Evolutionary conservation across 2,797 vertebrate species (phyloP).

Genomic region (Synaphobranchus kaupii): DNA sequence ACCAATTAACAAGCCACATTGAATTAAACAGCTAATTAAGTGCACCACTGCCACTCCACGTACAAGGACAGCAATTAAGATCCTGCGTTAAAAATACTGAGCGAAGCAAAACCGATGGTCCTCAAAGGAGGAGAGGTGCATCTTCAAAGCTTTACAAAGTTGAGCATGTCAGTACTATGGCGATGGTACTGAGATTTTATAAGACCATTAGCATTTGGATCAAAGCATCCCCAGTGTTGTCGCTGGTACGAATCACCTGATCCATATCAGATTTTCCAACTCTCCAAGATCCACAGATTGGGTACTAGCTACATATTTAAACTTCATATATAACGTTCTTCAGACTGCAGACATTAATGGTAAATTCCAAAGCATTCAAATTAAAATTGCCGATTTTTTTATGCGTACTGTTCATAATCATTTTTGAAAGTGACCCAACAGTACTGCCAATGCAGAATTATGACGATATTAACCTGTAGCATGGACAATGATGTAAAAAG

Average conservation of each 20-base stretch:
- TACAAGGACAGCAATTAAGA: neutral
- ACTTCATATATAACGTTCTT: neutral
- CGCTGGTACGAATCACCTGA: neutral
- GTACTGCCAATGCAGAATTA: neutral
- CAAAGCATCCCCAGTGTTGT: neutral
- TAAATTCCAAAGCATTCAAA: neutral
- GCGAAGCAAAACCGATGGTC: conserved; percentile 1
- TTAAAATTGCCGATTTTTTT: neutral
- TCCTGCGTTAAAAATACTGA: neutral
- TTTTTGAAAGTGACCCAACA: neutral
- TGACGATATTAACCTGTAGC: neutral
- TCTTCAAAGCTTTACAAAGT: neutral
- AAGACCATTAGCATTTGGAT: neutral
- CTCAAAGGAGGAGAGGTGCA: neutral
- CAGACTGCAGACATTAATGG: neutral
- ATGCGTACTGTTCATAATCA: neutral
- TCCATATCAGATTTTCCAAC: neutral
- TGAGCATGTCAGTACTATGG: neutral
- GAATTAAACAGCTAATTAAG: conserved; percentile 19
- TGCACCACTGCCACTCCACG: neutral
- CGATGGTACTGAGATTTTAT: neutral
- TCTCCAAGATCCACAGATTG: neutral
- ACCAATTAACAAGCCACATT: conserved; percentile 35
- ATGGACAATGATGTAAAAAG: neutral
- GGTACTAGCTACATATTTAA: neutral